phyloP scores from a whole-genome alignment of 2,113 vertebrate genomes.

The Halcyon senegalensis region DNA sequence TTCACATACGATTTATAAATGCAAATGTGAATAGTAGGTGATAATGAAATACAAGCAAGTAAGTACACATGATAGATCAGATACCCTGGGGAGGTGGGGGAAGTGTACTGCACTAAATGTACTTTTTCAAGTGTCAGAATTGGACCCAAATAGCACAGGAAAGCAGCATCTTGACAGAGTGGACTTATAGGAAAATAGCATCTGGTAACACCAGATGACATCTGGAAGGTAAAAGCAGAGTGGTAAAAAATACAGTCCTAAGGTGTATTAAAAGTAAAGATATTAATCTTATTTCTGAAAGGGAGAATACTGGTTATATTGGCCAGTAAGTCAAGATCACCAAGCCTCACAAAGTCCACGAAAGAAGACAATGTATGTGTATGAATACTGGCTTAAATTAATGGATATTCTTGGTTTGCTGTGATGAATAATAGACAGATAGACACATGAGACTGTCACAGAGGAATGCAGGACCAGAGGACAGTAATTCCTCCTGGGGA shows the following conservation, averaged over 20 bases:
- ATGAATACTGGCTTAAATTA: not conserved
- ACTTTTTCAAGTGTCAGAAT: not conserved
- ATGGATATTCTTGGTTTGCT: not conserved
- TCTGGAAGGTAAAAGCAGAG: not conserved
- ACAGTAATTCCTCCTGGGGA: not conserved
- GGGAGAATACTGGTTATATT: not conserved
- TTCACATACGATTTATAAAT: constrained; percentile 51
- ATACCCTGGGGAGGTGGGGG: not conserved
- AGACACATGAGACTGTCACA: not conserved
- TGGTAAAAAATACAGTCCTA: not conserved
- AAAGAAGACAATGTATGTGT: not conserved
- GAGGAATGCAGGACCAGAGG: not conserved
- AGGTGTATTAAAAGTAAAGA: not conserved
- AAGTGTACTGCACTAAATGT: not conserved
- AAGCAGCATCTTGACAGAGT: not conserved
- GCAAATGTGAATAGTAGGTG: constrained; percentile 26
- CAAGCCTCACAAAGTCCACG: not conserved
- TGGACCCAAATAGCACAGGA: not conserved
- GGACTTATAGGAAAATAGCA: not conserved
- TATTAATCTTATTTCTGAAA: not conserved
- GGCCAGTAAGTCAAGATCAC: not conserved
- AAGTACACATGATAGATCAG: not conserved
- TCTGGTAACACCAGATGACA: not conserved
- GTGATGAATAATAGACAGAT: not conserved
- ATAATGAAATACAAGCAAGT: constrained; percentile 39